Evolutionary conservation across 2,888 invertebrate genomes (phyloP).

Genomic region (Griposia aprilina): DNA sequence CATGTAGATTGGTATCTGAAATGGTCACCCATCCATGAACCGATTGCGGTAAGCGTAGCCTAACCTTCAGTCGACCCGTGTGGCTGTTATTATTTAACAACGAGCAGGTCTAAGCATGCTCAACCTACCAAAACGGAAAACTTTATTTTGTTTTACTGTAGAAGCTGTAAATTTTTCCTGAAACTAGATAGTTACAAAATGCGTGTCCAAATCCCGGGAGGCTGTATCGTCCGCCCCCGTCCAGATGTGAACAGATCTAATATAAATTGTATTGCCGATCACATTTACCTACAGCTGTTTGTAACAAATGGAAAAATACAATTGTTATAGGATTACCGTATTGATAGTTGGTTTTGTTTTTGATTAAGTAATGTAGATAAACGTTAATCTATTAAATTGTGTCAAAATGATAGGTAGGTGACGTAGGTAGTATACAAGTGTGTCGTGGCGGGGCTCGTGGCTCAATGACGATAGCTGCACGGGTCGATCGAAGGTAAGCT

Average conservation of each 20-base stretch:
- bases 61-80: neutral
- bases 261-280: conserved; percentile 32
- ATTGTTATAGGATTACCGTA: neutral
- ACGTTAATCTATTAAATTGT: neutral
- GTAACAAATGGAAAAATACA: conserved; percentile 30
- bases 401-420: neutral
- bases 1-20: too few relatives aligned
- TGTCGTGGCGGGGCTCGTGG: neutral
- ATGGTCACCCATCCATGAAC: neutral
- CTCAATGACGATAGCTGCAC: neutral
- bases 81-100: neutral
- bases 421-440: neutral
- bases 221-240: conserved; percentile 10
- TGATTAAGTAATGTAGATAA: conserved; percentile 17
- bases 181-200: conserved; percentile 12
- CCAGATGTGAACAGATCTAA: conserved; percentile 27
- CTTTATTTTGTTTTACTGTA: conserved; percentile 8
- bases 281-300: conserved; percentile 3
- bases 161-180: neutral
- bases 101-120: too few relatives aligned
- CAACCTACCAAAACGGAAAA: neutral
- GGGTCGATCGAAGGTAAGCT: neutral
- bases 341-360: conserved; percentile 1
- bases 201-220: conserved; percentile 6
- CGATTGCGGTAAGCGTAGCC: neutral